Conservation (phyloP, 2,113 vertebrate species). For the Balaeniceps rex region DNA sequence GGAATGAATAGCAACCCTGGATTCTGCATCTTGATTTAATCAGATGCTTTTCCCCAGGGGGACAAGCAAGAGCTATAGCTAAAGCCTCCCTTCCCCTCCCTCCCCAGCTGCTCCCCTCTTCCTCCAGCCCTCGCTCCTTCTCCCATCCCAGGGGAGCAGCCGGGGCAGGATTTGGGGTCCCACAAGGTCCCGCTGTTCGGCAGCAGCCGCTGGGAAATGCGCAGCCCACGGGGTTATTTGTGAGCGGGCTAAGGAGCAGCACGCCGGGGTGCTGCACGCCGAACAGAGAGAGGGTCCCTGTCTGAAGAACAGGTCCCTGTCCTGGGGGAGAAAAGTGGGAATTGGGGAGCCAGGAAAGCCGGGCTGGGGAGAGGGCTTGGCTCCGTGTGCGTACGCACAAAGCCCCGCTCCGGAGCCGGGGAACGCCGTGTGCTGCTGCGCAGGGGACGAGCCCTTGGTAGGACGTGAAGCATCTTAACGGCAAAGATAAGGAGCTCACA, state of each 20-base stretch:
- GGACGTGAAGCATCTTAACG: rapidly evolving
- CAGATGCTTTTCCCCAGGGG: conserved; percentile 21
- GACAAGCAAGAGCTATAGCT: not conserved
- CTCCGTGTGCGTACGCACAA: rapidly evolving
- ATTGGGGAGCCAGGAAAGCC: not conserved
- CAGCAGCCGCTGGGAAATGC: not conserved
- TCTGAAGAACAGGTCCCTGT: not conserved
- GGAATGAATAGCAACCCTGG: conserved; percentile 41
- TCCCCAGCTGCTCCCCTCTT: not conserved
- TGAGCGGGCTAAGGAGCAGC: not conserved
- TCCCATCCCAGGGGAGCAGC: not conserved
- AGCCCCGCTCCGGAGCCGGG: not conserved
- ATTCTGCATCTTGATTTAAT: conserved; percentile 54
- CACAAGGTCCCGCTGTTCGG: not conserved
- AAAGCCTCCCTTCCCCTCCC: not conserved
- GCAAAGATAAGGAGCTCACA: not conserved
- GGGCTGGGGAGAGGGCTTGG: not conserved
- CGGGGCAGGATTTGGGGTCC: not conserved
- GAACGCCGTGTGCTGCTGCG: not conserved
- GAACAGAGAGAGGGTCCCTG: not conserved
- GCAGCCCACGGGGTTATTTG: not conserved
- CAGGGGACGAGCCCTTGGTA: not conserved
- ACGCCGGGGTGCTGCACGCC: rapidly evolving
- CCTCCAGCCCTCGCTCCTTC: not conserved
- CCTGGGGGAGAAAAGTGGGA: not conserved